Percentiles rank a stretch among this genome's conserved stretches.
phyloP scores from a whole-genome alignment of 2,113 vertebrate genomes.

The Eclectus roratus region DNA sequence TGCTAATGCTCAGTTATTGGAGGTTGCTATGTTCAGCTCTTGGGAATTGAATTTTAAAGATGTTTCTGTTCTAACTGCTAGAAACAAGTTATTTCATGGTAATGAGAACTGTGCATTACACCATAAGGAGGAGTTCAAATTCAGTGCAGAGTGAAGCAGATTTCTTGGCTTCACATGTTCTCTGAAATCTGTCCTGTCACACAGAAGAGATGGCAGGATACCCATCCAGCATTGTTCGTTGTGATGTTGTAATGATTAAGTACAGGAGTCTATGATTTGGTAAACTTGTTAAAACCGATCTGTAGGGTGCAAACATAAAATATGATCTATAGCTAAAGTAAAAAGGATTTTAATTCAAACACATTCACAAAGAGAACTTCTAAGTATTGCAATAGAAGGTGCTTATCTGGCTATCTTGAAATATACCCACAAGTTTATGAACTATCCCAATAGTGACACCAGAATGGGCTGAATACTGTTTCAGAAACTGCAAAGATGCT shows the following conservation, averaged over 20 bases:
- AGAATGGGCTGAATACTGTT: neutral
- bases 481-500: neutral
- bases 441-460: neutral
- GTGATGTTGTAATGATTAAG: neutral
- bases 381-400: neutral
- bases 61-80: neutral
- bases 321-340: neutral
- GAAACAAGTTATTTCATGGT: neutral
- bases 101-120: neutral
- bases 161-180: fast-evolving
- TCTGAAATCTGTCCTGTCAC: neutral
- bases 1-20: neutral
- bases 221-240: neutral
- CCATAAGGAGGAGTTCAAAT: neutral
- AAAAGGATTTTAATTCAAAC: neutral
- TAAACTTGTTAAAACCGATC: neutral
- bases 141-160: neutral
- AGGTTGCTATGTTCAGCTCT: neutral
- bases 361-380: neutral
- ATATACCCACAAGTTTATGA: neutral
- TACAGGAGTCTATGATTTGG: neutral
- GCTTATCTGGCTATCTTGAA: neutral
- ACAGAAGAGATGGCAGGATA: neutral
- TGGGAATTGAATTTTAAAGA: neutral
- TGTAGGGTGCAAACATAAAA: neutral